phyloP scores from a whole-genome alignment of 2,113 vertebrate species.

The Suricata suricatta region DNA sequence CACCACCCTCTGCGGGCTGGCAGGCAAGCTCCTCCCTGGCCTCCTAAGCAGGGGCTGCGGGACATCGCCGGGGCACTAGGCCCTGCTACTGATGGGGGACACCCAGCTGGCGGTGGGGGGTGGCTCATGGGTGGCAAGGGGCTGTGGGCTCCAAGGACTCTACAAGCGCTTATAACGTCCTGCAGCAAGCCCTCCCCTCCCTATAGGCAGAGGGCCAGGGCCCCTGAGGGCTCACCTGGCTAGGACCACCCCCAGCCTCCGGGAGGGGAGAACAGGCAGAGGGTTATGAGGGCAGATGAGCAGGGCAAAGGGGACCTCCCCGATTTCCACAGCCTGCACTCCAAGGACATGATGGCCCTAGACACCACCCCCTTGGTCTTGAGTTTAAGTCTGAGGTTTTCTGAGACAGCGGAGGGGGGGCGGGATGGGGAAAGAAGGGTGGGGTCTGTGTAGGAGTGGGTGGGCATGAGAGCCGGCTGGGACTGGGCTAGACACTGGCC shows the following conservation, averaged over 20 bases:
- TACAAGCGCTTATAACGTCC: background rate
- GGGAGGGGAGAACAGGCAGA: too few relatives aligned
- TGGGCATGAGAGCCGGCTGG: background rate
- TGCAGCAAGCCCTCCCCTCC: background rate
- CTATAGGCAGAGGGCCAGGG: background rate
- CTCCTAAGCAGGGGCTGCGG: background rate
- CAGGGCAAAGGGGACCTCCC: background rate
- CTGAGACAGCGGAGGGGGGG: background rate
- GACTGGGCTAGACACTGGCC: background rate
- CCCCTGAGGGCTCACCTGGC: background rate
- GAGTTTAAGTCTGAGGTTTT: background rate
- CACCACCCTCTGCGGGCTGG: background rate
- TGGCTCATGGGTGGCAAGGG: background rate
- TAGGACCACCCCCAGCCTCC: fast-evolving
- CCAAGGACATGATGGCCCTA: fast-evolving
- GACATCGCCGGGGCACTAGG: background rate
- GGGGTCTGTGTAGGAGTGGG: background rate
- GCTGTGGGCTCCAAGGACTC: background rate
- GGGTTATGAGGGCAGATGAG: background rate
- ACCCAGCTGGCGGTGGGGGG: background rate
- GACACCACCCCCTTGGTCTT: background rate
- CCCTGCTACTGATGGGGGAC: background rate
- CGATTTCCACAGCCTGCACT: too few relatives aligned
- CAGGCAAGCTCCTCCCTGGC: background rate
- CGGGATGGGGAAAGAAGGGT: fast-evolving